phyloP scores from a whole-genome alignment of 2,888 invertebrate genomes.

The Oxytorus armatus region DNA sequence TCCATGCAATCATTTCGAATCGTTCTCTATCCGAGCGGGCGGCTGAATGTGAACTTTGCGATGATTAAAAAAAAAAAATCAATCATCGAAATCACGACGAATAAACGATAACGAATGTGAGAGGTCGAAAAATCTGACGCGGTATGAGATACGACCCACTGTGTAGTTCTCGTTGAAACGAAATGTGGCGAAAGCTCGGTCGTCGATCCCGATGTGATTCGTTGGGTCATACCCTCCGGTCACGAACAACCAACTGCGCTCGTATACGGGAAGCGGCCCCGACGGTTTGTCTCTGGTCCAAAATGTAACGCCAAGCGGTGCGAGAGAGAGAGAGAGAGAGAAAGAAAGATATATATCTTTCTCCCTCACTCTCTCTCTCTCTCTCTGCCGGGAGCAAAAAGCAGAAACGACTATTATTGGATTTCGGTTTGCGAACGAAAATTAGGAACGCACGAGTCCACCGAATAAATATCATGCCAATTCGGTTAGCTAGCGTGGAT shows the following conservation, averaged over 20 bases:
- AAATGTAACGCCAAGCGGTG: conserved; percentile 1
- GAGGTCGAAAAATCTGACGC: background rate
- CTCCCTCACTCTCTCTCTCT: conserved; percentile 39
- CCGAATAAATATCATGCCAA: conserved; percentile 74
- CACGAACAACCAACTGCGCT: conserved; percentile 41
- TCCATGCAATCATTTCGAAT: background rate
- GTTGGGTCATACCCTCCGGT: conserved; percentile 35
- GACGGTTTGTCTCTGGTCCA: conserved; percentile 25
- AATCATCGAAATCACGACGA: background rate
- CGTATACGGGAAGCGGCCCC: conserved; percentile 65
- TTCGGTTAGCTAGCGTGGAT: conserved; percentile 62
- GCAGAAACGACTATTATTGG: conserved; percentile 65
- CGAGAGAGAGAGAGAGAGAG: background rate
- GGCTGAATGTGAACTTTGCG: too few relatives aligned
- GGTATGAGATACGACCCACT: background rate
- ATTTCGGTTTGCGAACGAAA: conserved; percentile 70
- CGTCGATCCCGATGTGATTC: conserved; percentile 8
- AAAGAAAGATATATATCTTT: conserved; percentile 8
- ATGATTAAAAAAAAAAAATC: background rate
- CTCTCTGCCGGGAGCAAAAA: conserved; percentile 32
- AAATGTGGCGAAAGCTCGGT: conserved; percentile 49
- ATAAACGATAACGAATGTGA: background rate
- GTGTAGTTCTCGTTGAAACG: conserved; percentile 18
- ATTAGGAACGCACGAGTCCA: conserved; percentile 73
- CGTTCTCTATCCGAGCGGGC: too few relatives aligned